Evolutionary conservation across 2,113 vertebrate species (phyloP).

Genomic region (Phainopepla nitens): DNA sequence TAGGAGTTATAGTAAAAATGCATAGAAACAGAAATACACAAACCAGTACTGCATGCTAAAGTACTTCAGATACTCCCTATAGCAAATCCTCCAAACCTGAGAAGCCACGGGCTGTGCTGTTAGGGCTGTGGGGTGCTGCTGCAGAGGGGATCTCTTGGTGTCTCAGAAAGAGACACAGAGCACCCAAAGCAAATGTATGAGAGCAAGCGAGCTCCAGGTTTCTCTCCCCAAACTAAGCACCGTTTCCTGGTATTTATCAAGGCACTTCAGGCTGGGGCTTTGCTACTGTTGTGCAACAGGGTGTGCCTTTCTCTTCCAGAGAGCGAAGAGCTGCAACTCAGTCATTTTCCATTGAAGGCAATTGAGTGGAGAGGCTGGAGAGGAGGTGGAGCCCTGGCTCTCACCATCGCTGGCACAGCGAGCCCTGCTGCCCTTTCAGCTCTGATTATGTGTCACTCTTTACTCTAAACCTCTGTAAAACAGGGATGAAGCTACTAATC

Average conservation of each 20-base stretch:
- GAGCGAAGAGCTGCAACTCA: not conserved
- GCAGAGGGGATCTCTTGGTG: not conserved
- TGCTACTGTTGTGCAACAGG: not conserved
- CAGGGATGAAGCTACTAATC: conserved; percentile 34
- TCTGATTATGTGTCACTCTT: not conserved
- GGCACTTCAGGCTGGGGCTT: not conserved
- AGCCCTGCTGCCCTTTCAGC: not conserved
- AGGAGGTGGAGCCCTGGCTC: conserved; percentile 38
- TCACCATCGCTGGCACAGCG: not conserved
- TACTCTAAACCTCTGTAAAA: conserved; percentile 26
- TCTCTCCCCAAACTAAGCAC: not conserved
- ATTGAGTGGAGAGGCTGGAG: not conserved
- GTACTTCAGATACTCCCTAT: accelerated
- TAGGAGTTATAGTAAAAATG: not conserved
- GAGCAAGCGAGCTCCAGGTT: accelerated
- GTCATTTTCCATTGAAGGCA: conserved; percentile 48
- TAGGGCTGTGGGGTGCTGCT: not conserved
- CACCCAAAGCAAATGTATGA: not conserved
- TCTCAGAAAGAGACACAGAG: not conserved
- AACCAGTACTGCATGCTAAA: accelerated
- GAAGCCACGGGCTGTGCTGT: accelerated
- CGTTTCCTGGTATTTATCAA: not conserved
- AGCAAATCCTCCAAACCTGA: not conserved
- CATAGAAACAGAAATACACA: not conserved
- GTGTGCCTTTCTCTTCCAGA: conserved; percentile 4